Conservation (phyloP, 2,888 invertebrate species). For the Cordilura impudica region DNA sequence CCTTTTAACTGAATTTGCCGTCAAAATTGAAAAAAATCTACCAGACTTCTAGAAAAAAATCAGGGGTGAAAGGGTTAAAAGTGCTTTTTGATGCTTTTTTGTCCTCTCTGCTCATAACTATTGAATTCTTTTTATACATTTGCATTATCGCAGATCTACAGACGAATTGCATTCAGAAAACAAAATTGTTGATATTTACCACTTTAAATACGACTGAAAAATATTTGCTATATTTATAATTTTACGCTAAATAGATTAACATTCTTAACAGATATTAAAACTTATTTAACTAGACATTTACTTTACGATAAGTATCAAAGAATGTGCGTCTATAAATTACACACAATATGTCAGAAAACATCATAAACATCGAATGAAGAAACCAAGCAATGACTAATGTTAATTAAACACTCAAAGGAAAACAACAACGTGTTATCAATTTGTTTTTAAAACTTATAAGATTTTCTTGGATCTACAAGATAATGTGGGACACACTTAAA, state of each 20-base stretch:
- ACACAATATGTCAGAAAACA: not conserved
- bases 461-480: not conserved
- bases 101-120: too few relatives aligned
- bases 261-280: not conserved
- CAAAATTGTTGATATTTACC: not conserved
- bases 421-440: not conserved
- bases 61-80: too few relatives aligned
- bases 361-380: not conserved
- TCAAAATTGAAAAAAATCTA: too few relatives aligned
- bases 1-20: too few relatives aligned
- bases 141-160: too few relatives aligned
- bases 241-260: not conserved
- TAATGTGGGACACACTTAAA: not conserved
- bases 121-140: too few relatives aligned
- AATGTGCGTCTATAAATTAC: not conserved
- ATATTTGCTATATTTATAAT: slow-evolving; percentile 1
- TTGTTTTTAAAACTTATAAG: not conserved
- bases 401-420: not conserved
- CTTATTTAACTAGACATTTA: not conserved
- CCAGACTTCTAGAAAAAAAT: too few relatives aligned
- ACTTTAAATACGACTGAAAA: not conserved
- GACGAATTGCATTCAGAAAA: not conserved
- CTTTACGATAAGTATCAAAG: not conserved
- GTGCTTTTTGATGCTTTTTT: too few relatives aligned
- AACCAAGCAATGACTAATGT: slow-evolving; percentile 2